Percentiles rank a stretch among this genome's conserved stretches.
Evolutionary conservation across 2,113 vertebrate species (phyloP).

Genomic region (Menidia beryllina): DNA sequence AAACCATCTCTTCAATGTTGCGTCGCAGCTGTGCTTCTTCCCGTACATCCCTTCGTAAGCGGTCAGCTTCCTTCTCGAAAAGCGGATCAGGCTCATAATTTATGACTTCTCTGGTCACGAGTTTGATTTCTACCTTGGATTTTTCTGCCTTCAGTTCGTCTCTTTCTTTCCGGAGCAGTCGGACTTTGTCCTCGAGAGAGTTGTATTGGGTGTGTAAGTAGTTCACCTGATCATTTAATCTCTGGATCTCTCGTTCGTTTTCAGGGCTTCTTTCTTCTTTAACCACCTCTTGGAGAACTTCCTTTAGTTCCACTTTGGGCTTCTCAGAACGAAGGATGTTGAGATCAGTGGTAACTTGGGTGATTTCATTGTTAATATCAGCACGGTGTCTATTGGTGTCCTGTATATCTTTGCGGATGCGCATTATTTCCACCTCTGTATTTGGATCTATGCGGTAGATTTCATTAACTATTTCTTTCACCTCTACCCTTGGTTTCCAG

Average conservation of each 20-base stretch:
- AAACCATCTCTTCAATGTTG: slow-evolving; percentile 85
- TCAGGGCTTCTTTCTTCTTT: slow-evolving; percentile 92
- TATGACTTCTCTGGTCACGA: slow-evolving; percentile 90
- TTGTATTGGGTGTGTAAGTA: slow-evolving; percentile 80
- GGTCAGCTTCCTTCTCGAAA: slow-evolving; percentile 91
- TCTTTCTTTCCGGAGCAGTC: slow-evolving; percentile 84
- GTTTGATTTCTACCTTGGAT: slow-evolving; percentile 92
- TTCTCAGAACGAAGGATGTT: slow-evolving; percentile 84
- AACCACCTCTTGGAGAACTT: slow-evolving; percentile 91
- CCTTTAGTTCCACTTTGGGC: slow-evolving; percentile 88
- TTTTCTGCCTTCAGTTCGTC: slow-evolving; percentile 90
- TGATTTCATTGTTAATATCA: slow-evolving; percentile 82
- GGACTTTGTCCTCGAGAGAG: slow-evolving; percentile 84
- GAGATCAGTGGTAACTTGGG: slow-evolving; percentile 80
- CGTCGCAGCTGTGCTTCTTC: slow-evolving; percentile 89
- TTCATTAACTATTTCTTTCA: slow-evolving; percentile 93
- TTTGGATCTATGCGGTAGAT: slow-evolving; percentile 89
- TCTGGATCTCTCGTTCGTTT: slow-evolving; percentile 89
- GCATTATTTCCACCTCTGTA: slow-evolving; percentile 87
- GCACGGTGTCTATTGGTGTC: slow-evolving; percentile 73
- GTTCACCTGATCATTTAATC: slow-evolving; percentile 88
- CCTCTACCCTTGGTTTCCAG: slow-evolving; percentile 86
- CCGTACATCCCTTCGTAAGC: slow-evolving; percentile 87
- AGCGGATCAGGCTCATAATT: slow-evolving; percentile 92
- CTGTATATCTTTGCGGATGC: slow-evolving; percentile 86